Base-by-base conservation (phyloP, 2,888 invertebrate genomes). In the Ochlodes sylvanus region DNA sequence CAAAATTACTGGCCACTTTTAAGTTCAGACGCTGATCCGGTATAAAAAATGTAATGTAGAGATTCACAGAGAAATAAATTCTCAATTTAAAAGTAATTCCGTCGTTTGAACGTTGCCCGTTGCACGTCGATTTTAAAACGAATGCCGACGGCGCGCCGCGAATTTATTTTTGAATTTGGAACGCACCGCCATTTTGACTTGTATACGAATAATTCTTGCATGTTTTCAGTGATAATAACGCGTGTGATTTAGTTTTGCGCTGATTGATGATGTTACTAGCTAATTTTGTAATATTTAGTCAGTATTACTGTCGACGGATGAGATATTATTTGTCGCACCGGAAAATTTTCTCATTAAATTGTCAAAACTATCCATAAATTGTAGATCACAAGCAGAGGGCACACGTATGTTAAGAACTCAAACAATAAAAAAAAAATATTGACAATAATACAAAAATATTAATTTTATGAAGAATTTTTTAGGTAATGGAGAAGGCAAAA, bases 161-260 rank as follows among this genome's bases (percentile, higher is more conserved):
- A 88, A 92, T 92, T 92, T 93, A 93, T 93, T 93, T 93, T 93
- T 92, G 92, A 90, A 93, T 90, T 88, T 92, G 87, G 92, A 92
- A 92, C 92, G 92, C 92, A 90, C 89, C 90, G 86, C 90, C 85
- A 89, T 90, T 91, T 89, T 86, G 84, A 86, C 87, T 79, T 84
- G 85, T 83, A 83, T 80, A 79, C 83, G 83, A 84, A 87, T 86
- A 83, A 85, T 89, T 85, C 79, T 80, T 77, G 83, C 74, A 73
- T 79, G 83, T 86, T 88, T 89, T 88, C 83, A 79, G 81, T 73
- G 80, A 81, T 78, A 79, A 79, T 79, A 78, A 78, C 73, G 63
- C 74, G 57, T 67, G 71, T 72, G 75, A 76, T 74, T 72, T 75
- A 44, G 62, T 14, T 65, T 44, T 42, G 32, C 61, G 9, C 55